phyloP scores from a whole-genome alignment of 2,797 vertebrate genomes.

The Gallinago stenura region DNA sequence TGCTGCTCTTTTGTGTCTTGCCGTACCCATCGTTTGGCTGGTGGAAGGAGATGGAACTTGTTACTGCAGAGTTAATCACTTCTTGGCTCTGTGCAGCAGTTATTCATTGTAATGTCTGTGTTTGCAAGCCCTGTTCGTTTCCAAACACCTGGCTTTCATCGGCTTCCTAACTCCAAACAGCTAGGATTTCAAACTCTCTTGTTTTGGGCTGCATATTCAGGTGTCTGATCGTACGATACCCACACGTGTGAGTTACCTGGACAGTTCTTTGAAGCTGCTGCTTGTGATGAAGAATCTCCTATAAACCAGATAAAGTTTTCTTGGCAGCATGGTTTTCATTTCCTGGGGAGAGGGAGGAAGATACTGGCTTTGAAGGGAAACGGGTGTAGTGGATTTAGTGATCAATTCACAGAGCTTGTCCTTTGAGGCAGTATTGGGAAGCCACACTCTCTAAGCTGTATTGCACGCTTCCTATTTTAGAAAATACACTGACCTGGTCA shows the following conservation, averaged over 20 bases:
- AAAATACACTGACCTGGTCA: neutral
- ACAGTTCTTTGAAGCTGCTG: neutral
- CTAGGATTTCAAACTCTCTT: neutral
- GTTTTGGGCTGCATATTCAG: neutral
- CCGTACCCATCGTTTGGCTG: accelerated
- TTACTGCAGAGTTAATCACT: neutral
- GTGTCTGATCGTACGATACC: neutral
- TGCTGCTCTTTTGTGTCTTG: neutral
- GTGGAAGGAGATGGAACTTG: neutral
- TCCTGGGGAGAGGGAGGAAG: neutral
- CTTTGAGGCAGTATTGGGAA: neutral
- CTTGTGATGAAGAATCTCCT: neutral
- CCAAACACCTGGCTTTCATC: neutral
- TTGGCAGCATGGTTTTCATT: neutral
- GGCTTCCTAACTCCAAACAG: neutral
- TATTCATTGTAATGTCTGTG: neutral
- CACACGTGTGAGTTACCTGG: neutral
- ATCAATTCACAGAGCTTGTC: neutral
- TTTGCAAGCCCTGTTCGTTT: neutral
- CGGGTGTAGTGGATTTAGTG: neutral
- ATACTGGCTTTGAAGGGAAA: neutral
- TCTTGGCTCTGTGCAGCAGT: neutral
- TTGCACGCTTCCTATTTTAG: neutral
- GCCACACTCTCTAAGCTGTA: neutral
- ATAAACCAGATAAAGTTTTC: neutral